A percentile compares a stretch with the other conserved stretches of the same genome.
phyloP scores from a whole-genome alignment of 2,113 vertebrate genomes.

The Serinus canaria region DNA sequence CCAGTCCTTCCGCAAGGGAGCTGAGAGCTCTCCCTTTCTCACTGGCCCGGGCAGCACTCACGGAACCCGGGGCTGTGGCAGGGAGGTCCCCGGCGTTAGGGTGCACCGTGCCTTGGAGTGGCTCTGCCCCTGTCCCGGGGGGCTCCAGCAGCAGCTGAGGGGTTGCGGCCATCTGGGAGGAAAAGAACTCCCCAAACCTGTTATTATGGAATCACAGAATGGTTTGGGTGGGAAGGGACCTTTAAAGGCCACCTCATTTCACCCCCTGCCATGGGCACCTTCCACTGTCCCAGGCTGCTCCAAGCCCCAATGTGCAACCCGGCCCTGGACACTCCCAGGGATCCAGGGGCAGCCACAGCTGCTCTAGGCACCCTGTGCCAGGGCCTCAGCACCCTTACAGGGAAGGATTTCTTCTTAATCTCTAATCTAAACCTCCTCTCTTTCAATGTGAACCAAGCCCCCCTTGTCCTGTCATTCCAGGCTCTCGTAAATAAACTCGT shows the following conservation, averaged over 20 bases:
- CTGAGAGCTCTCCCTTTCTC: background rate
- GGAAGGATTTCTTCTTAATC: background rate
- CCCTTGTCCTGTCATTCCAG: background rate
- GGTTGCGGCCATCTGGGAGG: background rate
- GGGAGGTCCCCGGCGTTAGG: background rate
- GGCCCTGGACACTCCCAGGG: background rate
- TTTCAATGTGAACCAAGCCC: background rate
- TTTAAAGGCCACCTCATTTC: background rate
- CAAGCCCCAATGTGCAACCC: background rate
- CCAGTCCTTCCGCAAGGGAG: background rate
- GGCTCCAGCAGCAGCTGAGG: background rate
- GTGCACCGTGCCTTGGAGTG: background rate
- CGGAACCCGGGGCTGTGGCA: background rate
- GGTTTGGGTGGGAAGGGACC: no score
- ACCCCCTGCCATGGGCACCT: background rate
- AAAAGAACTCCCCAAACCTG: background rate
- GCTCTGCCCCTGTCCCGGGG: background rate
- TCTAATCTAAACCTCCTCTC: background rate
- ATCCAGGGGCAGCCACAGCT: background rate
- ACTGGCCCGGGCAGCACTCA: background rate
- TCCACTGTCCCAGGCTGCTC: rapidly evolving
- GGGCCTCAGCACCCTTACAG: background rate
- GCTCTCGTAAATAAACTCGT: background rate
- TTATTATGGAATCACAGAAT: no score
- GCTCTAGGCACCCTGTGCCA: background rate